Base-by-base conservation (phyloP, 2,797 vertebrate genomes). In the Gallirallus australis region DNA sequence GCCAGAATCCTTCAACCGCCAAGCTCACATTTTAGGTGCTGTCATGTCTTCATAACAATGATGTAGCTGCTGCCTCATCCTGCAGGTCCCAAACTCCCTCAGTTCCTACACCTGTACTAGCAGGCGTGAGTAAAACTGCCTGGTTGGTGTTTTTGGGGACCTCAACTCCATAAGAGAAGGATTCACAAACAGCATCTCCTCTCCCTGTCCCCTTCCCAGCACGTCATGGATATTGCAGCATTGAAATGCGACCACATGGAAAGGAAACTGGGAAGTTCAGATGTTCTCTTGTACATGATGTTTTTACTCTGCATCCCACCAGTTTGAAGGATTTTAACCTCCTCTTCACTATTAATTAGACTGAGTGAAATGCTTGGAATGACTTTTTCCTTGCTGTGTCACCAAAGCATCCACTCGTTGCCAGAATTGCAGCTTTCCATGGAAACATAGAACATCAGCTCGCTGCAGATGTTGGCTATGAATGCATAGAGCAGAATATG, bases 341-440 rank as follows among this genome's bases (percentile, higher is more conserved):
- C 21, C 28, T 60, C 21, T 70, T 82, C 0, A 0, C 45, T 70
- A 7, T 56, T 60, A 59, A 45, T 81, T 65, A 23, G 33, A 14
- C 27, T 23, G 33, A 28, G 2, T 72, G 6, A 69, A 79, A 35
- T 16, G 31, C 61, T 79, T 45, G 61, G 37, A 72, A 24, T 30
- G 12, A 35, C 65, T 45, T 59, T 73, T 79, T 42, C n/a, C 12
- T 65, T 33, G 4, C 45, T 12, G 1, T 53, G 18, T 93, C 40
- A 42, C n/a, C 47, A 47, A 42, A 56, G 77, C 69, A 21, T 7
- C 1, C 15, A 16, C 2, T 5, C 19, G 57, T 24, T 15, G 4
- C 47, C 21, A 18, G 60, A 86, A 80, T 45, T 1, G 2, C 56
- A 28, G 2, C 5, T 69, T 87, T 73, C n/a, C 0, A 0, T 9